Evolutionary conservation across 2,888 invertebrate genomes (phyloP), one percentile per base, ranked within the genome.

Genomic region (Crepidodera aurea): DNA sequence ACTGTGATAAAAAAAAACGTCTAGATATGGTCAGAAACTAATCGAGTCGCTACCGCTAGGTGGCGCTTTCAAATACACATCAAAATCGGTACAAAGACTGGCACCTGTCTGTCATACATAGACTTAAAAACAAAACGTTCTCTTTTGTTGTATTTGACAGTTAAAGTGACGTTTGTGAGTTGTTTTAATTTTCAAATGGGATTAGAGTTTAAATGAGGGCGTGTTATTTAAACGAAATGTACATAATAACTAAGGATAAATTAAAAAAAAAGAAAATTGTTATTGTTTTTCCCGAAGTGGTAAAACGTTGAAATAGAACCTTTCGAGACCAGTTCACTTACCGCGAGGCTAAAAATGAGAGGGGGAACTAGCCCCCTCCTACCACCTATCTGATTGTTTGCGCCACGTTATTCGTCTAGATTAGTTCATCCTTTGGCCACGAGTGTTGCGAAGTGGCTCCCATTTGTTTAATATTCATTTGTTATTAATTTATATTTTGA

Each of bases 351-450:
- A 48, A 27, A 65, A 65, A 65, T 51, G 67, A 74, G 75, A 74
- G 73, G 72, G 69, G 77, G 77, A 74, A 64, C 34, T 79, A 78
- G 75, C 77, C 76, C 70, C 71, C 71, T 76, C 75, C 60, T 16
- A 44, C 68, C 73, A 70, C 69, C 69, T 66, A 2, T 27, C 77
- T 78, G 78, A 78, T 66, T 79, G 79, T 79, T 79, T 71, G 59
- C 69, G 67, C 62, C 62, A 68, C 60, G 53, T 64, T 67, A 46
- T 59, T 68, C 61, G 55, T 65, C n/a, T 68, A 62, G 62, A 61
- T 54, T 67, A 65, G 67, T 60, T 69, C 63, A 66, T 54, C 18
- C 64, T 58, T 66, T 63, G 1, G 60, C 67, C 64, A 70, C 58
- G 60, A 60, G 69, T 68, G 68, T 65, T 69, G 65, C 68, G 56